Conservation (phyloP, 1,140 invertebrate species). For the Drosophila melanogaster region Release_6_plus_ISO1_MT NT_033777.3:19738001-19738500, state of each 20-base stretch:
- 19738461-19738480: neutral
- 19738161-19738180: neutral
- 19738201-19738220: conserved; percentile 22
- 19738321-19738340: conserved; percentile 25
- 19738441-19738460: conserved; percentile 1
- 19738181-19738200: neutral
- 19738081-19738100: conserved; percentile 74
- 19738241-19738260: conserved; percentile 80
- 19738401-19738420: conserved; percentile 28
- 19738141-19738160: neutral
- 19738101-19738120: conserved; percentile 82
- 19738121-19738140: conserved; percentile 66
- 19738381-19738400: conserved; percentile 19
- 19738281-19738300: neutral
- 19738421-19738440: conserved; percentile 32
- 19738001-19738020: conserved; percentile 70
- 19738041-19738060: neutral
- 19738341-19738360: conserved; percentile 45
- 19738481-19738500: conserved; percentile 1
- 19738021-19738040: conserved; percentile 17
- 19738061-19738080: conserved; percentile 52
- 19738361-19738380: conserved; percentile 52
- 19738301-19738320: neutral
- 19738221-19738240: conserved; percentile 80
- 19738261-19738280: conserved; percentile 25